These are phyloP conservation scores for Trissonchulus sp. DNA, from an alignment of 2,888 invertebrate genomes.

Conservation along the genomic window DNA sequence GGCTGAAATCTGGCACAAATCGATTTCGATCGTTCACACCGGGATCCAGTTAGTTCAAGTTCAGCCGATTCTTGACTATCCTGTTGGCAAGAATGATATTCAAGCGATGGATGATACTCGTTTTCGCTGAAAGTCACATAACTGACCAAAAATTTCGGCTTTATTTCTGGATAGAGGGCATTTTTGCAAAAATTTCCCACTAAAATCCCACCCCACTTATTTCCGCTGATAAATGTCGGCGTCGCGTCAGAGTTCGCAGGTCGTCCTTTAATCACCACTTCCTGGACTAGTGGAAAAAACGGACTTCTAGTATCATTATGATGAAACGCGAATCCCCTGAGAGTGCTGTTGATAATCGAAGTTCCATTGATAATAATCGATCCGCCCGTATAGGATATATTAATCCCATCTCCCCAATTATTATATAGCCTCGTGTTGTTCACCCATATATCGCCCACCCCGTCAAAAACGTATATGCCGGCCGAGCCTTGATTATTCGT, in stretches of 20 bases:
- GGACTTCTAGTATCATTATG: slow-evolving; percentile 73
- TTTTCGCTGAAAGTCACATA: slow-evolving; percentile 49
- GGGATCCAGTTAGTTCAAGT: slow-evolving; percentile 29
- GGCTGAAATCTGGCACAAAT: slow-evolving; percentile 46
- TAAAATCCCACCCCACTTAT: slow-evolving; percentile 77
- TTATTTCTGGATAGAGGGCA: slow-evolving; percentile 5
- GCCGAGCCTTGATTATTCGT: slow-evolving; percentile 46
- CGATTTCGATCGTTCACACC: slow-evolving; percentile 35
- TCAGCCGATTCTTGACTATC: slow-evolving; percentile 32
- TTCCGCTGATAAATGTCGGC: slow-evolving; percentile 76
- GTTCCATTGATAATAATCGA: slow-evolving; percentile 81
- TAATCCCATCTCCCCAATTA: slow-evolving; percentile 88
- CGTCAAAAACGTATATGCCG: slow-evolving; percentile 78
- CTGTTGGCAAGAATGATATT: slow-evolving; percentile 47
- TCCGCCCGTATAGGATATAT: slow-evolving; percentile 90
- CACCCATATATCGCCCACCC: slow-evolving; percentile 87
- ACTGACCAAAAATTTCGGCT: slow-evolving; percentile 37
- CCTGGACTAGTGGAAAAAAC: slow-evolving; percentile 73
- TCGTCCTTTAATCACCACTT: slow-evolving; percentile 60
- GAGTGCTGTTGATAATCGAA: slow-evolving; percentile 74
- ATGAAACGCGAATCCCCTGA: slow-evolving; percentile 83
- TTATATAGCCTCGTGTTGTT: slow-evolving; percentile 80
- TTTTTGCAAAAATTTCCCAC: slow-evolving; percentile 79
- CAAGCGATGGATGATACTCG: slow-evolving; percentile 48
- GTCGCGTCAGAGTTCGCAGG: slow-evolving; percentile 57